phyloP scores from a whole-genome alignment of 1,140 invertebrate genomes.

The Aphis craccivora region DNA sequence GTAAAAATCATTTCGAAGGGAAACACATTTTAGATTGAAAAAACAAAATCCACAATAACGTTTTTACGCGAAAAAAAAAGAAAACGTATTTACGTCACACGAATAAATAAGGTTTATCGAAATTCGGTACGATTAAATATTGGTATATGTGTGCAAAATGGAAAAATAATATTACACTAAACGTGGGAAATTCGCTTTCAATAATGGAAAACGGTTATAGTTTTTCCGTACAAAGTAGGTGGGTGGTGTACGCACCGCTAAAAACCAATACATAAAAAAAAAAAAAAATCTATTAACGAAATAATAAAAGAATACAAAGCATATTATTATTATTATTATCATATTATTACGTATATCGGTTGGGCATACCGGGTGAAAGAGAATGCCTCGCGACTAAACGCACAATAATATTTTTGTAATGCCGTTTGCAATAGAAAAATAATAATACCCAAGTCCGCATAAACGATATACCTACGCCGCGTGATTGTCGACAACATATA shows the following conservation, averaged over 20 bases:
- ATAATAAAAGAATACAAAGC: slow-evolving; percentile 26
- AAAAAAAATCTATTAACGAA: not conserved
- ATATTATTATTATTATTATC: not conserved
- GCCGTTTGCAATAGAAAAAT: not conserved
- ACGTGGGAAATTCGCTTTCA: not conserved
- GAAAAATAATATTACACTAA: not conserved
- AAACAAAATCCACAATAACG: not conserved
- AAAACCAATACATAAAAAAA: not conserved
- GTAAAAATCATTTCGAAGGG: not conserved
- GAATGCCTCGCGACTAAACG: not conserved
- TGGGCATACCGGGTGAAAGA: not conserved
- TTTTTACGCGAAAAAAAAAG: not conserved
- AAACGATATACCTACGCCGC: not conserved
- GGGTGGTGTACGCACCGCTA: not conserved
- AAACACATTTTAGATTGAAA: not conserved
- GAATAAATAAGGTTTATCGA: slow-evolving; percentile 5
- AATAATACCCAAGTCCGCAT: not conserved
- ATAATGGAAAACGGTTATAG: slow-evolving; percentile 8
- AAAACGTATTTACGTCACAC: not conserved
- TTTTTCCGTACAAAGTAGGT: not conserved
- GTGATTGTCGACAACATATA: not conserved
- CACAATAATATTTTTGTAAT: slow-evolving; percentile 2
- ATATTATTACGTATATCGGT: not conserved
- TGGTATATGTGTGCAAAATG: not conserved
- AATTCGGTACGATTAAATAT: slow-evolving; percentile 21